phyloP scores from a whole-genome alignment of 1,140 invertebrate species.

The Cotesia chilonis region DNA sequence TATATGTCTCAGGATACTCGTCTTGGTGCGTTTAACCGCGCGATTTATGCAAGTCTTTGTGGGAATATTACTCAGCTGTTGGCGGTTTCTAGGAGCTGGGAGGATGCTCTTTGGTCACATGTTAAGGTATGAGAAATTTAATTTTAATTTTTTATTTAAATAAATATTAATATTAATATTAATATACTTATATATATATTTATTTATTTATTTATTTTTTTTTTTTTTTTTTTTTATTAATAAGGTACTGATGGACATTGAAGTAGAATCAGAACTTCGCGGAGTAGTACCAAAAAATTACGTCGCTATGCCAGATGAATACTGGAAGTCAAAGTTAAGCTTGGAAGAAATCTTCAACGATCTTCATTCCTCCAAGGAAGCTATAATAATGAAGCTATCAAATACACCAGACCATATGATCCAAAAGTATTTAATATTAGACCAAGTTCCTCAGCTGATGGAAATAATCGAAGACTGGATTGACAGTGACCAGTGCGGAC shows the following conservation, averaged over 20 bases:
- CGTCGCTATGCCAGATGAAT: slow-evolving; percentile 75
- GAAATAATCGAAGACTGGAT: slow-evolving; percentile 68
- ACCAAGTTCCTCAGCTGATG: slow-evolving; percentile 73
- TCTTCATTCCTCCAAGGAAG: slow-evolving; percentile 68
- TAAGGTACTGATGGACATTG: slow-evolving; percentile 78
- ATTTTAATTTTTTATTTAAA: no score
- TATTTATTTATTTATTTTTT: no score
- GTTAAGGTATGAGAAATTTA: slow-evolving; percentile 64
- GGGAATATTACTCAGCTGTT: slow-evolving; percentile 82
- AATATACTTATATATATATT: no score
- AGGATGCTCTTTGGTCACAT: slow-evolving; percentile 91
- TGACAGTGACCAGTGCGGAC: slow-evolving; percentile 50
- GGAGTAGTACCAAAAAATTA: slow-evolving; percentile 66
- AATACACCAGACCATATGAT: slow-evolving; percentile 72
- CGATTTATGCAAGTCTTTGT: slow-evolving; percentile 81
- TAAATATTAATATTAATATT: no score
- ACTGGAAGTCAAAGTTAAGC: slow-evolving; percentile 79
- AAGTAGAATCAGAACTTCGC: slow-evolving; percentile 81
- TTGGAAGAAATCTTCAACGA: slow-evolving; percentile 78
- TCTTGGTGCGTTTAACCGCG: slow-evolving; percentile 67
- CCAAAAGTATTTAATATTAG: slow-evolving; percentile 81
- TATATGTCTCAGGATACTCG: slow-evolving; percentile 71
- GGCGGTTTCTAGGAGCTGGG: slow-evolving; percentile 81
- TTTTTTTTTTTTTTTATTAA: no score
- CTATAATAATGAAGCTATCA: slow-evolving; percentile 66